Evolutionary conservation across 1,140 invertebrate species (phyloP).

Genomic region (Drosophila subobscura): DNA sequence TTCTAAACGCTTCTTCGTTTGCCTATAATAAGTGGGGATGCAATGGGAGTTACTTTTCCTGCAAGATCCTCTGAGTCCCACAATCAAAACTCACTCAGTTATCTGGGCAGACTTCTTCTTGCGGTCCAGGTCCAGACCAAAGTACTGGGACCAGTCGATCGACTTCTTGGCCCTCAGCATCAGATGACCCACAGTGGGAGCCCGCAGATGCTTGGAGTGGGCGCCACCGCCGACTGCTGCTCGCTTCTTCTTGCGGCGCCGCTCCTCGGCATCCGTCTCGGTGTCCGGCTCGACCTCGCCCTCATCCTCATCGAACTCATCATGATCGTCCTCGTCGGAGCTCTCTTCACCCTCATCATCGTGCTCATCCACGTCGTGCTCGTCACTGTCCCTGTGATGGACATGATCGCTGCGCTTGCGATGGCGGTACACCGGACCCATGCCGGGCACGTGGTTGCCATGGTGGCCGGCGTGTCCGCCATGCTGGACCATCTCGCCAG

Average conservation of each 20-base stretch:
- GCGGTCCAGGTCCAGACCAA: conserved; percentile 92
- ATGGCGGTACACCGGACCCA: conserved; percentile 55
- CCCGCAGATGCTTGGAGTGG: conserved; percentile 45
- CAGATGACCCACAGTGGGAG: conserved; percentile 57
- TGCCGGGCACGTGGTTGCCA: conserved; percentile 36
- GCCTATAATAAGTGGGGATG: not conserved
- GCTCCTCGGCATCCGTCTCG: conserved; percentile 77
- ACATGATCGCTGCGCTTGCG: conserved; percentile 80
- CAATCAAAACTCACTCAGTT: conserved; percentile 48
- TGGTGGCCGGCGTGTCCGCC: conserved; percentile 59
- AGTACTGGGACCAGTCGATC: conserved; percentile 93
- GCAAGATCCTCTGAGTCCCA: too few species aligned
- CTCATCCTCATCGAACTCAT: conserved; percentile 84
- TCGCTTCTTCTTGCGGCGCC: conserved; percentile 76
- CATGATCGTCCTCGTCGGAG: conserved; percentile 84
- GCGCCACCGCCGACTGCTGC: conserved; percentile 26
- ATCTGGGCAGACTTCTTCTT: conserved; percentile 86
- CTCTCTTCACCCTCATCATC: conserved; percentile 79
- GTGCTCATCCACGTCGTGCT: conserved; percentile 84
- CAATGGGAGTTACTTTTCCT: not conserved
- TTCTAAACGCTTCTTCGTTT: conserved; percentile 50
- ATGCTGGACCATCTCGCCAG: conserved; percentile 49
- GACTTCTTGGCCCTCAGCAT: conserved; percentile 87
- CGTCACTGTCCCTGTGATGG: conserved; percentile 58
- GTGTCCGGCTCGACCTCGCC: conserved; percentile 69